Percentiles rank a stretch among this genome's conserved stretches.
phyloP scores from a whole-genome alignment of 2,797 vertebrate genomes.

The Pitangus sulphuratus region DNA sequence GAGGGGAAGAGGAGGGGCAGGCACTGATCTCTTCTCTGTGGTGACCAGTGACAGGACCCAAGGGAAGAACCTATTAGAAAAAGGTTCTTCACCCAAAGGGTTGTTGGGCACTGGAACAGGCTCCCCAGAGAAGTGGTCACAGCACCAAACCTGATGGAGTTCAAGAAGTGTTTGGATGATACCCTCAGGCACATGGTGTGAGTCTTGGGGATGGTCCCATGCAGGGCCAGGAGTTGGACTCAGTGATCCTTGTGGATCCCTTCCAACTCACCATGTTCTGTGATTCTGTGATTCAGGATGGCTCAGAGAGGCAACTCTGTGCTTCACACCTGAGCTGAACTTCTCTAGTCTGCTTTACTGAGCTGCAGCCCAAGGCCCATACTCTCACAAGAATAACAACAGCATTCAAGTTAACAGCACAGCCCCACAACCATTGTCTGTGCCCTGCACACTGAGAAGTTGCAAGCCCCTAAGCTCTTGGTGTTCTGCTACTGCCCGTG shows the following conservation, averaged over 20 bases:
- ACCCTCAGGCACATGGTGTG: neutral
- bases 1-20: neutral
- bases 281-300: neutral
- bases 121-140: neutral
- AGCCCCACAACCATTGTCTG: neutral
- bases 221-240: neutral
- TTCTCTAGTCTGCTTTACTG: fast-evolving
- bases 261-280: neutral
- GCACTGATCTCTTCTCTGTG: neutral
- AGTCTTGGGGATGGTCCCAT: neutral
- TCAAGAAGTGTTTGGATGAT: neutral
- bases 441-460: neutral
- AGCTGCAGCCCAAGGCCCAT: neutral
- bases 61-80: neutral
- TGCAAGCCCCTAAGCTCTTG: neutral
- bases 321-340: neutral
- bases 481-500: neutral
- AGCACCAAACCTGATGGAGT: neutral
- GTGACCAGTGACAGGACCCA: neutral
- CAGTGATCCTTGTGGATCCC: too few species aligned
- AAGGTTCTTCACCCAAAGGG: neutral
- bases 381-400: neutral
- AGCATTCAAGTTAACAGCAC: neutral
- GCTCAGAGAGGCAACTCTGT: fast-evolving
- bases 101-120: neutral